These are phyloP conservation scores for Paragorgia papillata DNA, from an alignment of 92 coral and sea anemone genomes.

Conservation along the genomic window DNA sequence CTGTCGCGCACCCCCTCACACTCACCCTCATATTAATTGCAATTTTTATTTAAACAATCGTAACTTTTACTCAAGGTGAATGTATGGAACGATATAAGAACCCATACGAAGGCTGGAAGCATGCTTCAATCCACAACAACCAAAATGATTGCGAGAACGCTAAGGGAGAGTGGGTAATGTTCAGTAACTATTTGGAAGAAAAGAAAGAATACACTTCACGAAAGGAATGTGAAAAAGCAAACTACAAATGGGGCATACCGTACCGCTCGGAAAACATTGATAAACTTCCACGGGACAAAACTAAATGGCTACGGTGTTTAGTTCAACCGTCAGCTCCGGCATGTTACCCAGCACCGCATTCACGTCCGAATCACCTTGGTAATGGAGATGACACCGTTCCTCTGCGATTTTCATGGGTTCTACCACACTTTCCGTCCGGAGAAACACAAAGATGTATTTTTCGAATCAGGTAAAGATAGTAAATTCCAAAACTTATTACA, in stretches of 20 bases:
- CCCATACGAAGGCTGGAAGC: conserved; percentile 54
- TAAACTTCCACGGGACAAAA: not conserved
- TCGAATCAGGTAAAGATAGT: conserved; percentile 69
- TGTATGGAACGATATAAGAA: conserved; percentile 72
- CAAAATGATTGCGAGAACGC: conserved; percentile 68
- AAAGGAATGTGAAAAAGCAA: conserved; percentile 52
- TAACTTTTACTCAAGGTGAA: too few relatives aligned
- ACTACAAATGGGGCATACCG: conserved; percentile 72
- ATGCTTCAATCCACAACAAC: conserved; percentile 85
- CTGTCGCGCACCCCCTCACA: too few relatives aligned
- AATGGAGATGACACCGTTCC: conserved; percentile 80
- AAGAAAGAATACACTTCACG: conserved; percentile 34
- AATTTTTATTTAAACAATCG: too few relatives aligned
- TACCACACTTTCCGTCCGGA: conserved; percentile 81
- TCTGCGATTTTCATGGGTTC: conserved; percentile 81
- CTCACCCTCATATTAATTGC: too few relatives aligned
- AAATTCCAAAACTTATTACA: not conserved
- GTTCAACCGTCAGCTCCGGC: conserved; percentile 71
- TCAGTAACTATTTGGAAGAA: conserved; percentile 78
- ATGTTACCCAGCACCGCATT: conserved; percentile 74
- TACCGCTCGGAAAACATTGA: conserved; percentile 49
- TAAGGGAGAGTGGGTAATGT: conserved; percentile 77
- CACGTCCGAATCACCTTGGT: conserved; percentile 95
- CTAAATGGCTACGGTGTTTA: conserved; percentile 54
- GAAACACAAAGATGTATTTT: conserved; percentile 72